A percentile compares a stretch with the other conserved stretches of the same genome.
Evolutionary conservation across 1,140 invertebrate genomes (phyloP).

Genomic region (Homalodisca vitripennis): DNA sequence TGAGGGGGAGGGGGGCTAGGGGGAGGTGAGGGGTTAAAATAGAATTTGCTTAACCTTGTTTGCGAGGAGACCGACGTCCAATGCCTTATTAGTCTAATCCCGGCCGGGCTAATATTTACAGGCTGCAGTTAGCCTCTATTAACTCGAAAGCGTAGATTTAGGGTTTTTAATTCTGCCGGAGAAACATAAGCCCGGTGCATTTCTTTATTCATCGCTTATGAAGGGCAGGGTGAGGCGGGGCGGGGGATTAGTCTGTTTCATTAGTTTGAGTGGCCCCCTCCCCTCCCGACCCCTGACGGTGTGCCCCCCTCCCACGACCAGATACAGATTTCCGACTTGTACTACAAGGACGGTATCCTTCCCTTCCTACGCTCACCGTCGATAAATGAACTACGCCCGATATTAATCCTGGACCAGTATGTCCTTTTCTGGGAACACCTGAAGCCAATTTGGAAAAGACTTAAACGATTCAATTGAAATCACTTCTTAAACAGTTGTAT

Average conservation of each 20-base stretch:
- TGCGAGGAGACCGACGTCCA: background rate
- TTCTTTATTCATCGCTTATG: slow-evolving; percentile 32
- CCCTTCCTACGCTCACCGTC: too few species aligned
- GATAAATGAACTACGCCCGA: too few species aligned
- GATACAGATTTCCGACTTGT: slow-evolving; percentile 19
- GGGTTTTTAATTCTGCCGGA: background rate
- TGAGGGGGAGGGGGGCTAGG: background rate
- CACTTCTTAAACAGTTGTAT: too few species aligned
- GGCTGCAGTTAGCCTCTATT: slow-evolving; percentile 14
- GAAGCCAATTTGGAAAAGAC: too few species aligned
- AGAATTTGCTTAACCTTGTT: background rate
- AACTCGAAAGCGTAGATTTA: slow-evolving; percentile 20
- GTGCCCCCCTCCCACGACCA: background rate
- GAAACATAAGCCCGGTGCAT: slow-evolving; percentile 22
- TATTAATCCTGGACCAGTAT: too few species aligned
- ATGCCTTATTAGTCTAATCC: slow-evolving; percentile 10
- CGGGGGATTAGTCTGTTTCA: slow-evolving; percentile 33
- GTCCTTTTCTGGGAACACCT: too few species aligned
- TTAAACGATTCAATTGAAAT: too few species aligned
- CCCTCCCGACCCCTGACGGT: slow-evolving; percentile 3
- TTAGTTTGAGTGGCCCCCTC: slow-evolving; percentile 30
- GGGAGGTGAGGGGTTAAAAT: background rate
- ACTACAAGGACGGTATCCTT: slow-evolving; percentile 12
- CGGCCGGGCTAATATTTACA: slow-evolving; percentile 25
- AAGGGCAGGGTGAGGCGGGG: background rate